Evolutionary conservation across 2,888 invertebrate species (phyloP).

Genomic region (Drosophila setosimentum): DNA sequence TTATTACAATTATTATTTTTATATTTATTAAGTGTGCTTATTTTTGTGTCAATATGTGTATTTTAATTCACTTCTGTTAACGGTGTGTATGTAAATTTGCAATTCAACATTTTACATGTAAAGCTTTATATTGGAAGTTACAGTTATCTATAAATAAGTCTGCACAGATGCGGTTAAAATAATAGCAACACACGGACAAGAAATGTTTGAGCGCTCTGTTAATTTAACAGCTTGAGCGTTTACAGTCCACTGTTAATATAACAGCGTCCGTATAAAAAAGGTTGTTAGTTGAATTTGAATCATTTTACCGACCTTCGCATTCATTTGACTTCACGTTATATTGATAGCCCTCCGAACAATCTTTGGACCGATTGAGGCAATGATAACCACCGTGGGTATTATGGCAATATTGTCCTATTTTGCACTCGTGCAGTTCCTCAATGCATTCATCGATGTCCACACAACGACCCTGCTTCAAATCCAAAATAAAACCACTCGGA

Average conservation of each 20-base stretch:
- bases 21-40: not conserved
- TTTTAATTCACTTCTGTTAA: not conserved
- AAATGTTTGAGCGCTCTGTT: not conserved
- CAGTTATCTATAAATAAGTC: not conserved
- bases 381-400: conserved; percentile 89
- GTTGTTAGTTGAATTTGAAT: not conserved
- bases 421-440: conserved; percentile 89
- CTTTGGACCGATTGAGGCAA: conserved; percentile 85
- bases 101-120: not conserved
- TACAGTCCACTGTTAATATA: too few species aligned
- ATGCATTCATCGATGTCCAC: conserved; percentile 90
- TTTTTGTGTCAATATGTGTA: not conserved
- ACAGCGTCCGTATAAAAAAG: not conserved
- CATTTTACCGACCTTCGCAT: conserved; percentile 87
- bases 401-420: conserved; percentile 87
- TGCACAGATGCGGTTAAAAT: not conserved
- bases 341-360: conserved; percentile 86
- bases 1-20: not conserved
- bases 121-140: not conserved
- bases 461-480: conserved; percentile 84
- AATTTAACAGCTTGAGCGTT: not conserved
- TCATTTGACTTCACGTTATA: conserved; percentile 86
- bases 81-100: not conserved
- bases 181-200: not conserved
- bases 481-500: conserved; percentile 85